Base-by-base conservation (phyloP, 1,140 invertebrate species). In the Magallana angulata region DNA sequence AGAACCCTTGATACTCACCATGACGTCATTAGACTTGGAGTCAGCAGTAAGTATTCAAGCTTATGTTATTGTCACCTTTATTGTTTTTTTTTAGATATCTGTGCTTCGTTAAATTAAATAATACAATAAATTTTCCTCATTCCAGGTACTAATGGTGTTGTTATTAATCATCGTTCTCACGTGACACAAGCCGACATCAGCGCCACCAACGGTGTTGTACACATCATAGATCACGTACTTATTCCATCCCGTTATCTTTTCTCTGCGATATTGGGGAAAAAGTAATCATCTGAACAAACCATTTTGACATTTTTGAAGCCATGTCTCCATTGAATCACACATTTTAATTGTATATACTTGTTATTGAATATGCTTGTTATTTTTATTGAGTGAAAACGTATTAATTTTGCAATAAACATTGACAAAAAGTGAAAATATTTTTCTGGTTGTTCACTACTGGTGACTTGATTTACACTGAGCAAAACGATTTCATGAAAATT, bases 161-260 rank as follows among this genome's bases (percentile, higher is more conserved):
- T 80, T 48, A 48, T 48, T 48, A 48, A 48, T 16, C 97, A 98
- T 91, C 98, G 97, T 9, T 97, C 97, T 18, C 96, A 96, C 93
- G 96, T 98, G 5, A 94, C 97, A 24, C 97, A 97, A 93, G 96
- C 97, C 91, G 97, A 98, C 92, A 97, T 83, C 96, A 96, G 87
- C 96, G 98, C 90, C 97, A 97, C 12, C 96, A 98, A 96, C 97
- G 97, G 97, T 57, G 96, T 98, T 85, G 97, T 97, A 0, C 97
- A 98, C 92, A 96, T 97, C 0, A 96, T 98, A 1, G 97, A 98
- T 94, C 95, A 97, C 87, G 97, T 98, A 0, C 97, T 98, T 96
- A 97, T 98, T 94, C 97, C 97, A 11, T 80, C 85, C 9, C 24
- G 88, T 24, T 48, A 86, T 60, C 62, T 14, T 3, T 11, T 81